Base-by-base conservation (phyloP, 2,888 invertebrate genomes). In the Coenonympha glycerion region DNA sequence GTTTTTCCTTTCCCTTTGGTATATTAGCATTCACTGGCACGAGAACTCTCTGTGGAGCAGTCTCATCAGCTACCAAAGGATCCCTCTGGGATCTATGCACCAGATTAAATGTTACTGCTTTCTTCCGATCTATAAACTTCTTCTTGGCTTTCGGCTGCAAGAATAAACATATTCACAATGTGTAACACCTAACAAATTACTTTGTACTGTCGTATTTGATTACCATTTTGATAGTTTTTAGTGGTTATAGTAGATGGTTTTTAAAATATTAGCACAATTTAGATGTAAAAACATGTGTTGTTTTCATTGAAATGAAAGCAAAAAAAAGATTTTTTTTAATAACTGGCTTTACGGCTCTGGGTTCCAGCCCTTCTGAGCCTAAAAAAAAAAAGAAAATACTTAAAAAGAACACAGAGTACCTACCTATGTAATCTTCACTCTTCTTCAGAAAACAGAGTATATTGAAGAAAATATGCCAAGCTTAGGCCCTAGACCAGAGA, bases 71-170 rank as follows among this genome's bases (percentile, higher is more conserved):
- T 0, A 92, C 89, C 44, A 98, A 77, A 1, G 98, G 98, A 90
- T 98, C 98, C 67, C 92, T 92, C 78, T 98, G 98, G 68, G 97
- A 97, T 71, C 98, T 90, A 71, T 98, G 96, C 1, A 98, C 96
- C 58, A 99, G 80, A 69, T 94, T 94, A 73, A 98, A 99, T 0
- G 95, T 96, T 16, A 96, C 93, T 0, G 97, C 92, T 69, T 93
- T 93, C 73, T 97, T 97, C 64, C 94, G 94, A 72, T 97, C 95
- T 65, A 98, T 96, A 70, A 97, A 98, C 69, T 92, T 93, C 77
- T 91, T 94, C 69, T 90, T 91, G 53, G 91, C 90, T 68, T 91
- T 91, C 33, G 91, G 90, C 91, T 91, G 73, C 49, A 82, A 81
- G 45, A 48, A 39, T 15, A 45, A 8, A n/a, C 15, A 37, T 6